Conservation (phyloP, 2,797 vertebrate species). For the Artibeus lituratus region DNA sequence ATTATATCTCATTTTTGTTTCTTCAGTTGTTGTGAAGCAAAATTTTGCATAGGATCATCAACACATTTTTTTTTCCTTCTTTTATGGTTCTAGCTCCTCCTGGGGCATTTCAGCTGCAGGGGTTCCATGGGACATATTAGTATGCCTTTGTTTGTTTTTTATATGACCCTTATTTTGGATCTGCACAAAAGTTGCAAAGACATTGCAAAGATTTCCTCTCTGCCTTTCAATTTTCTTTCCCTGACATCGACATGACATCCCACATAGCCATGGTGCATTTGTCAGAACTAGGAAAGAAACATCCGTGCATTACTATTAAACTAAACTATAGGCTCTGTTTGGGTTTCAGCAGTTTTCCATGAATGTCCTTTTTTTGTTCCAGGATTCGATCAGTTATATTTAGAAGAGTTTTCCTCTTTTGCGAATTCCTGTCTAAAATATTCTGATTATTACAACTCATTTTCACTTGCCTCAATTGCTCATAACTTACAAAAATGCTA, state of each 20-base stretch:
- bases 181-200: not conserved
- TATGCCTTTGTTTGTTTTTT: slow-evolving; percentile 7
- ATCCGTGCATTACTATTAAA: not conserved
- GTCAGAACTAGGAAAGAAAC: not conserved
- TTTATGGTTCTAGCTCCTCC: not conserved
- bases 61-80: not conserved
- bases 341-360: not conserved
- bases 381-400: not conserved
- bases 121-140: not conserved
- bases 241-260: not conserved
- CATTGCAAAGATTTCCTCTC: not conserved
- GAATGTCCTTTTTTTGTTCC: not conserved
- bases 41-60: not conserved
- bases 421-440: not conserved
- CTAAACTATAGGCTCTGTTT: not conserved
- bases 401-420: not conserved
- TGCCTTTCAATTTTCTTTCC: not conserved
- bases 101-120: not conserved
- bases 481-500: not conserved
- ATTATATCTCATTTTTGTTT: not conserved
- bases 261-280: not conserved
- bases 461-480: not conserved
- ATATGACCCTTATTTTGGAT: not conserved
- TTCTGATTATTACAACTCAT: not conserved
- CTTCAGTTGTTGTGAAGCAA: not conserved